Evolutionary conservation across 2,113 vertebrate genomes (phyloP).

Genomic region (Syngnathus scovelli): DNA sequence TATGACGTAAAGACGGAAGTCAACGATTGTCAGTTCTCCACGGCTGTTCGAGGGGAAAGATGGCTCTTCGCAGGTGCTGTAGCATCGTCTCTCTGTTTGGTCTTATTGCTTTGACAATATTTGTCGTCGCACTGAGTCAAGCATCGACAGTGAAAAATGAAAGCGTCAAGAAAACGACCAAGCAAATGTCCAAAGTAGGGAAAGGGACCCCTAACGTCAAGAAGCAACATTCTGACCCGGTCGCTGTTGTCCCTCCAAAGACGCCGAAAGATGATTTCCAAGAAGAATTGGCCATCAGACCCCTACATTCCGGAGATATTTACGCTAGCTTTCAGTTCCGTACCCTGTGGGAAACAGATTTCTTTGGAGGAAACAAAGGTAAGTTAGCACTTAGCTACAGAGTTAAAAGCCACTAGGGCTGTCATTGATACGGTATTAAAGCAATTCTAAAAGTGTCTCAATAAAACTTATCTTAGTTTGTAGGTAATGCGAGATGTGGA

Average conservation of each 20-base stretch:
- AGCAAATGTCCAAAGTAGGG: conserved; percentile 14
- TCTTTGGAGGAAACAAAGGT: conserved; percentile 73
- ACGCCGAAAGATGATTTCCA: conserved; percentile 69
- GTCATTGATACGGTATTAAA: background rate
- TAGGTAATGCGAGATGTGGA: too few relatives aligned
- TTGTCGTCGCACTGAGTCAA: conserved; percentile 5
- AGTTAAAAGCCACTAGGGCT: background rate
- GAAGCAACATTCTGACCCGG: background rate
- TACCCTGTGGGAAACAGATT: conserved; percentile 82
- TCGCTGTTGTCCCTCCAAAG: background rate
- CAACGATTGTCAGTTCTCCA: background rate
- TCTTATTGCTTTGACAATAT: conserved; percentile 20
- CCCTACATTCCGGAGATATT: conserved; percentile 84
- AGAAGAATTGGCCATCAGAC: conserved; percentile 86
- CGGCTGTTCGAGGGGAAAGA: conserved; percentile 32
- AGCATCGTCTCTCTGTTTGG: conserved; percentile 13
- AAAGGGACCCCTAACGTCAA: background rate
- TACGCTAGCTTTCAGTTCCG: conserved; percentile 92
- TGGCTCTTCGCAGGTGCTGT: conserved; percentile 52
- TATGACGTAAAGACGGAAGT: conserved; percentile 55
- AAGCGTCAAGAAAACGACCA: conserved; percentile 1
- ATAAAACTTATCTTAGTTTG: background rate
- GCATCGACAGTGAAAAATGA: conserved; percentile 4
- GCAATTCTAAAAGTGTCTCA: background rate
- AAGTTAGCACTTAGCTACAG: conserved; percentile 24